Evolutionary conservation across 2,797 vertebrate genomes (phyloP), one percentile per base, ranked within the genome.

Genomic region (Malurus splendens): DNA sequence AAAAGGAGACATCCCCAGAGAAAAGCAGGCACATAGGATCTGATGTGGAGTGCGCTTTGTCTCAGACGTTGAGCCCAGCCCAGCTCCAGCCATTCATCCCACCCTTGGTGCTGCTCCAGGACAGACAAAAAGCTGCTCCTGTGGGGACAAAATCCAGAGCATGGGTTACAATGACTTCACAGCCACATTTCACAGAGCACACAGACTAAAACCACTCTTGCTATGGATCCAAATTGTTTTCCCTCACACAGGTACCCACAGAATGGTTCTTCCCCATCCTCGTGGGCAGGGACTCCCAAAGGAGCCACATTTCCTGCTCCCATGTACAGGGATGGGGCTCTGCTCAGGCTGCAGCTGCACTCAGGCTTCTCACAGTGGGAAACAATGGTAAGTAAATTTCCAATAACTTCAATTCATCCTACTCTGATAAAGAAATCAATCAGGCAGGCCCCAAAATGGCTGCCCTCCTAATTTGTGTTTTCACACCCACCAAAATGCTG

Each of bases 121-220:
- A 18, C 59, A 75, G 51, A 19, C 82, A 39, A 17, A 14, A 17
- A 66, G 54, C 32, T 73, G 56, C n/a, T 92, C 20, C 33, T 14
- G 5, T 7, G 27, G 9, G 50, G 60, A 24, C 41, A 50, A 67
- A 67, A 30, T 9, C 28, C 82, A 59, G 41, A 73, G 33, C n/a
- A 19, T 0, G 0, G 16, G 33, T 75, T 39, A 22, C 25, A 24
- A 32, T n/a, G 4, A 0, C 42, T 47, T 66, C 25, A 39, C 32
- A 67, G 33, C 41, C 15, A 15, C 9, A 2, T 16, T 27, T 41
- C 3, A 2, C 33, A 45, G 45, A 28, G 11, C 41, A 48, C 28
- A 55, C 25, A 33, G 57, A 38, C 22, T 33, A 30, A 77, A 66
- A 28, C 15, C n/a, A 6, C 32, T 65, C 39, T 44, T 84, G 64